Conservation (phyloP, 2,113 vertebrate genomes). For the Penelope pileata region DNA sequence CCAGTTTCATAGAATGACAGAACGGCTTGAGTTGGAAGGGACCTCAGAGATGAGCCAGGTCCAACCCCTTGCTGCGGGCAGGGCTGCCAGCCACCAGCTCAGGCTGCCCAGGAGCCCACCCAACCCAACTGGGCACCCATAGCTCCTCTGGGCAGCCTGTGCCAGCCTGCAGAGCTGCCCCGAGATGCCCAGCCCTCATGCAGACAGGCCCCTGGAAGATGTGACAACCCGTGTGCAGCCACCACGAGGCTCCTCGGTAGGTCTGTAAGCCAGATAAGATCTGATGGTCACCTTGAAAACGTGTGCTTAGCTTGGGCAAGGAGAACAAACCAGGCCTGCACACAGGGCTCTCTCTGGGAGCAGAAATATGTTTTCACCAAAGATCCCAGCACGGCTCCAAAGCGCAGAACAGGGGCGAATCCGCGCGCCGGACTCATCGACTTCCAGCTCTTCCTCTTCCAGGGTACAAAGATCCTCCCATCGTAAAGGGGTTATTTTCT, state of each 20-base stretch:
- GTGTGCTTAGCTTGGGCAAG: background rate
- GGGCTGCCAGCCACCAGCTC: no score
- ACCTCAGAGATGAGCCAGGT: no score
- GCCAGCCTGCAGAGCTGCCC: background rate
- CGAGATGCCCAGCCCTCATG: background rate
- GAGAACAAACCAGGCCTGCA: background rate
- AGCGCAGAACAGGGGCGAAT: background rate
- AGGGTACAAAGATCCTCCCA: background rate
- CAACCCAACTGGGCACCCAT: no score
- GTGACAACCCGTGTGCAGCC: background rate
- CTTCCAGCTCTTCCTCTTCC: background rate
- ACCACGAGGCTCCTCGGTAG: background rate
- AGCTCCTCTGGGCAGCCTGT: no score
- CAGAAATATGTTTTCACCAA: no score
- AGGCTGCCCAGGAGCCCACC: no score
- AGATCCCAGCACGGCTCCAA: no score
- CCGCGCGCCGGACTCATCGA: accelerated
- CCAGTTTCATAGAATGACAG: no score
- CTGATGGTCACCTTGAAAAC: background rate
- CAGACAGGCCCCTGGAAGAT: background rate
- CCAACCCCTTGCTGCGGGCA: no score
- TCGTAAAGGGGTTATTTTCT: background rate
- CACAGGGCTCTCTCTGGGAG: background rate
- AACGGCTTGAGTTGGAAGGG: no score
- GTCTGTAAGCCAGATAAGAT: background rate